Conservation (phyloP, 2,797 vertebrate species). For the Ceryle rudis region DNA sequence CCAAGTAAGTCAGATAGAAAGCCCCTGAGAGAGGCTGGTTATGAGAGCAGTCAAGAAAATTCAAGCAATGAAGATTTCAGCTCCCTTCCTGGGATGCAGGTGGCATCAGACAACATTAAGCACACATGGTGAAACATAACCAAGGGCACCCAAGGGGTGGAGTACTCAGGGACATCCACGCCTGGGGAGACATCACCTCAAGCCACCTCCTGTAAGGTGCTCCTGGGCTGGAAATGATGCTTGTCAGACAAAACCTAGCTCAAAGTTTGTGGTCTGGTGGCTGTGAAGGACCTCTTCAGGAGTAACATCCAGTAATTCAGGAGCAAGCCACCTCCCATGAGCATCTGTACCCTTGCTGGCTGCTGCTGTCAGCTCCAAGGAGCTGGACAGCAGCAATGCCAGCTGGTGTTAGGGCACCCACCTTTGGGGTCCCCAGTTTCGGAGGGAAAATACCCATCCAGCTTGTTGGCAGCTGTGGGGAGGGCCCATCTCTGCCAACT, state of each 20-base stretch:
- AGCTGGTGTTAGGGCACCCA: fast-evolving
- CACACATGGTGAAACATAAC: neutral
- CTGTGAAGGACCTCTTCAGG: neutral
- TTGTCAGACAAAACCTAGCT: neutral
- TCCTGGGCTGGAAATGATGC: neutral
- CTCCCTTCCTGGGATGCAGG: neutral
- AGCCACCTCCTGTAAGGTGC: neutral
- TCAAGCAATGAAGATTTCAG: neutral
- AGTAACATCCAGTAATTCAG: neutral
- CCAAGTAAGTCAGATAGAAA: neutral
- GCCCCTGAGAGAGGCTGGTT: neutral
- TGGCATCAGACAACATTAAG: neutral
- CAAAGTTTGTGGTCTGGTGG: neutral
- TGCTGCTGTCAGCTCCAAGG: neutral
- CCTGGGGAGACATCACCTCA: neutral
- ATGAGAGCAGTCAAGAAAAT: neutral
- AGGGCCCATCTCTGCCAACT: neutral
- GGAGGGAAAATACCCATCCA: neutral
- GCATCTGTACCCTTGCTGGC: fast-evolving
- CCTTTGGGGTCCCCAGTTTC: neutral
- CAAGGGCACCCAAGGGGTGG: fast-evolving
- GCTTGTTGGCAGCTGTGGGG: neutral
- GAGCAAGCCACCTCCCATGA: neutral
- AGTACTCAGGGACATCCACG: neutral
- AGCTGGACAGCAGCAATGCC: fast-evolving